These are phyloP conservation scores for Aphelenchoides besseyi DNA, from an alignment of 1,140 invertebrate genomes.

Conservation along the genomic window DNA sequence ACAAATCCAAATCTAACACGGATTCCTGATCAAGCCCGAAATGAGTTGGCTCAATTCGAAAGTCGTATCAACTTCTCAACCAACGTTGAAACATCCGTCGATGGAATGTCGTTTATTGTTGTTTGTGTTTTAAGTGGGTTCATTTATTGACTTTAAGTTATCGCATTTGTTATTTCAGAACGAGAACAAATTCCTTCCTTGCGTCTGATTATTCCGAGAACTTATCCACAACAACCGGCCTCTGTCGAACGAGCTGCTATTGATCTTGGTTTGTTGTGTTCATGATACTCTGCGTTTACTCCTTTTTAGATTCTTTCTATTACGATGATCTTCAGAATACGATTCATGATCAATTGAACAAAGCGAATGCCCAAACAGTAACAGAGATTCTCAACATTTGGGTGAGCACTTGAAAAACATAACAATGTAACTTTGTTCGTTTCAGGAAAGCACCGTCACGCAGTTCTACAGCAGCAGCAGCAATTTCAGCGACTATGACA, in stretches of 20 bases:
- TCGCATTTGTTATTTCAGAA: conserved; percentile 29
- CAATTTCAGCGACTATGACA: not conserved
- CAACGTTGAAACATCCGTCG: conserved; percentile 31
- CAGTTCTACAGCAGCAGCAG: conserved; percentile 19
- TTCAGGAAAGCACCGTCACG: conserved; percentile 25
- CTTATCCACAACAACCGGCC: conserved; percentile 29
- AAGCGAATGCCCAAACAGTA: conserved; percentile 17
- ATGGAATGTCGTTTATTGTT: conserved; percentile 26
- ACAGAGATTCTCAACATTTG: conserved; percentile 36
- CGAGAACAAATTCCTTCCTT: conserved; percentile 34
- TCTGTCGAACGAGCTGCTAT: conserved; percentile 32
- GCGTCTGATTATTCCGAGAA: conserved; percentile 34
- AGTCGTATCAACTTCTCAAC: conserved; percentile 36
- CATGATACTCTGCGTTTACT: too few relatives aligned
- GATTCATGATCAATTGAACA: conserved; percentile 37
- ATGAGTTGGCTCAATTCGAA: conserved; percentile 35
- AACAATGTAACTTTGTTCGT: not conserved
- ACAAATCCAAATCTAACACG: conserved; percentile 25
- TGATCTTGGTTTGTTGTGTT: conserved; percentile 39
- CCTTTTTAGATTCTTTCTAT: conserved; percentile 44
- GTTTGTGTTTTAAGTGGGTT: conserved; percentile 35
- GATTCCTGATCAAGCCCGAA: conserved; percentile 31
- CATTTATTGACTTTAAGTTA: too few relatives aligned
- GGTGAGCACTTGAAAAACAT: conserved; percentile 14
- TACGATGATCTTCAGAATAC: conserved; percentile 39